Conservation (phyloP, 1,140 invertebrate species). For the Trinorchestia longiramus region DNA sequence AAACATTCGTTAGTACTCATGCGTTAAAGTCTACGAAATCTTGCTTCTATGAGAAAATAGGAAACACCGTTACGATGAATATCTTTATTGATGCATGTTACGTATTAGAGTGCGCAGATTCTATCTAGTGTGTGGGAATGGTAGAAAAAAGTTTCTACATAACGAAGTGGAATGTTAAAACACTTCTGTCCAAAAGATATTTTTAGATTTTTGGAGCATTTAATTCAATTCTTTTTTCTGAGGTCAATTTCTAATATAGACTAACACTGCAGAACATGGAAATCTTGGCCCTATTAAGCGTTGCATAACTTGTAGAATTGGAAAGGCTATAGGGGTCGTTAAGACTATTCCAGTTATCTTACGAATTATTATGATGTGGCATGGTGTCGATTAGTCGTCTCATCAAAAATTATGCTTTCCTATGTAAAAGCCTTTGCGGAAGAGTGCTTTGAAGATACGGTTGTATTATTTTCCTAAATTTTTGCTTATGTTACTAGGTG, state of each 20-base stretch:
- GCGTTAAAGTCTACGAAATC: too few relatives aligned
- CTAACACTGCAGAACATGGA: background rate
- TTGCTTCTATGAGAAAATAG: too few relatives aligned
- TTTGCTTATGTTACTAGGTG: constrained; percentile 70
- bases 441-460: background rate
- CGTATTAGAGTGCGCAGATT: too few relatives aligned
- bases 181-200: too few relatives aligned
- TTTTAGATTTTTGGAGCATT: too few relatives aligned
- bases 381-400: background rate
- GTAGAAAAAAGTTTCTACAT: too few relatives aligned
- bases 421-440: background rate
- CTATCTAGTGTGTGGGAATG: too few relatives aligned
- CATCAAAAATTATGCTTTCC: background rate
- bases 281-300: background rate
- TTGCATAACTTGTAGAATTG: background rate
- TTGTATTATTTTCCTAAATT: background rate
- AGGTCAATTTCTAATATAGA: background rate
- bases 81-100: too few relatives aligned
- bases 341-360: background rate
- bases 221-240: background rate
- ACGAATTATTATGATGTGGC: background rate
- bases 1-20: too few relatives aligned
- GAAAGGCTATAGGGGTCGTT: background rate
- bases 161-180: too few relatives aligned
- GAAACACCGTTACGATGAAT: too few relatives aligned